A percentile compares a stretch with the other conserved stretches of the same genome.
Conservation (phyloP, 2,113 vertebrate species). For the Ursus arctos region DNA sequence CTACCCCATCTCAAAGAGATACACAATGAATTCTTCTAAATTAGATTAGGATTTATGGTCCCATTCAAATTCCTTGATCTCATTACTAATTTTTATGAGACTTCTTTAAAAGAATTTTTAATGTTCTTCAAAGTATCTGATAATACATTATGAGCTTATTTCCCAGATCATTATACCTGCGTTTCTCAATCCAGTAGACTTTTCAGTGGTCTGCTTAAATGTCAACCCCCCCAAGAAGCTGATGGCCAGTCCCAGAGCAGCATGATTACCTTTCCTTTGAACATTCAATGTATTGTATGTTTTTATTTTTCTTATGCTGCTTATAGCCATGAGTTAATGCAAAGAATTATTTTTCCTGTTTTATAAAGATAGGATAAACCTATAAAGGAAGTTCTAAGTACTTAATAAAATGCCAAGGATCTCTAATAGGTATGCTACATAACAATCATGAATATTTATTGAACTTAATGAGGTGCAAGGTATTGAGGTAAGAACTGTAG, state of each 20-base stretch:
- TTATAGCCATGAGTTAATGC: background rate
- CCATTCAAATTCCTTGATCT: background rate
- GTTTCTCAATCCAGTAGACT: background rate
- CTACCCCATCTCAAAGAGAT: background rate
- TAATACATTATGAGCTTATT: background rate
- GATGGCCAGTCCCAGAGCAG: background rate
- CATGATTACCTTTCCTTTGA: background rate
- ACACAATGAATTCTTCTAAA: background rate
- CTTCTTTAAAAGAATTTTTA: background rate
- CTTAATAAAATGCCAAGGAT: background rate
- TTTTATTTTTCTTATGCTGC: background rate
- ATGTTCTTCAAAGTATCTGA: background rate
- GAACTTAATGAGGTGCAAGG: background rate
- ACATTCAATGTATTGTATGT: background rate
- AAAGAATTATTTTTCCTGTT: background rate
- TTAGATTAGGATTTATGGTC: background rate
- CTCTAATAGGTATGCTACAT: background rate
- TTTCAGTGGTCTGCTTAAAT: background rate
- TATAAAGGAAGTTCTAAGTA: background rate
- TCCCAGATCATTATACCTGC: background rate
- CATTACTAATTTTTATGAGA: background rate
- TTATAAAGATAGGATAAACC: background rate
- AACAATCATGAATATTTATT: conserved; percentile 4
- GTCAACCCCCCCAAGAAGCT: background rate
- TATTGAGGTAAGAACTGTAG: background rate